phyloP scores from a whole-genome alignment of 2,113 vertebrate genomes.

The Lophura nycthemera region DNA sequence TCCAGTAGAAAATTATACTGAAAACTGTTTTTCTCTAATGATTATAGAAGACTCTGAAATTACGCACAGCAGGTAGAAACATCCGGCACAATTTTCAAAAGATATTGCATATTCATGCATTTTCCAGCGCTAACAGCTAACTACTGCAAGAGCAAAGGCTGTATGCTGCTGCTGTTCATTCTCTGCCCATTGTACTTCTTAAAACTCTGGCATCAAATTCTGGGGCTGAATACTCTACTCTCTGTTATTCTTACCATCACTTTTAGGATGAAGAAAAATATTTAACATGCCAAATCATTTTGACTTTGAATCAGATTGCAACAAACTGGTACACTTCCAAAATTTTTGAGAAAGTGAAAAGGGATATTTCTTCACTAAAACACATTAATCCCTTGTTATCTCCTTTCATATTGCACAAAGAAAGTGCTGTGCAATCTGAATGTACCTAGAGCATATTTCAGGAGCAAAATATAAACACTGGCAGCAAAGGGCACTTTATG shows the following conservation, averaged over 20 bases:
- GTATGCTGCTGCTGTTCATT: not conserved
- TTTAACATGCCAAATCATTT: not conserved
- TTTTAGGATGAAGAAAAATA: not conserved
- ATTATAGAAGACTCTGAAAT: constrained; percentile 25
- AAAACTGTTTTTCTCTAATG: constrained; percentile 29
- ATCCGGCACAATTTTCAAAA: not conserved
- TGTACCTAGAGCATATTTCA: not conserved
- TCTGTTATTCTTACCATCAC: not conserved
- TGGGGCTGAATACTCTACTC: not conserved
- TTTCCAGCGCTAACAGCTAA: constrained; percentile 8
- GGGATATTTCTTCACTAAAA: not conserved
- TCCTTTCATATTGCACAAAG: not conserved
- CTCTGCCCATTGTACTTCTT: not conserved
- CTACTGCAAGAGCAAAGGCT: constrained; percentile 17
- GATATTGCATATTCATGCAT: constrained; percentile 18
- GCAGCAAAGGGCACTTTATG: constrained; percentile 47
- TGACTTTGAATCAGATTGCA: not conserved
- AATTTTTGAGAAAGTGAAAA: not conserved
- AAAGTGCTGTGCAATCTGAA: not conserved
- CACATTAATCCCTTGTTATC: not conserved
- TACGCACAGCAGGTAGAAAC: constrained; percentile 46
- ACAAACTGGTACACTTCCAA: not conserved
- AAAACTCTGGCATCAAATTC: not conserved
- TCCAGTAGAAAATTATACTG: not conserved
- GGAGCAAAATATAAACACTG: not conserved